Evolutionary conservation across 2,113 vertebrate genomes (phyloP).

Genomic region (Procavia capensis): DNA sequence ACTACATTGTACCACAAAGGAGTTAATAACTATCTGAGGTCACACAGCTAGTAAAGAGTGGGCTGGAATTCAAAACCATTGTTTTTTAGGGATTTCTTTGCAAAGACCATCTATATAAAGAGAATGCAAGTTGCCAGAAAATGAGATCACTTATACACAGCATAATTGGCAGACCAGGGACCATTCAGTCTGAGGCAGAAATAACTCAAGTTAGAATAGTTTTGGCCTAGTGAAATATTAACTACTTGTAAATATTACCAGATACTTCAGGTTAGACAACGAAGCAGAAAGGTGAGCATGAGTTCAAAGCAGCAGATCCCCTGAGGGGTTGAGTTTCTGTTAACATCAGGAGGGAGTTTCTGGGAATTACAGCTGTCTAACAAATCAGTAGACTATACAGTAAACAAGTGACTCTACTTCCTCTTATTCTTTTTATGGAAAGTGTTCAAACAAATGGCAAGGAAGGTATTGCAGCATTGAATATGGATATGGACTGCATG

Average conservation of each 20-base stretch:
- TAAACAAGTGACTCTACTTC: neutral
- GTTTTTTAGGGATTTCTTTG: neutral
- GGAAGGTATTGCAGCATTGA: neutral
- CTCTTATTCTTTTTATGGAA: neutral
- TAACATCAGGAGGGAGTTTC: neutral
- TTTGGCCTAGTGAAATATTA: neutral
- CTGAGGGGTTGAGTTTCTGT: neutral
- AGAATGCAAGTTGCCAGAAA: neutral
- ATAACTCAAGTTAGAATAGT: neutral
- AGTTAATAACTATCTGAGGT: neutral
- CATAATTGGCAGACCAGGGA: neutral
- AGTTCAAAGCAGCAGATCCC: neutral
- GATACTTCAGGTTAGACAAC: neutral
- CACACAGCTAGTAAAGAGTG: neutral
- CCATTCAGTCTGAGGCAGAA: neutral
- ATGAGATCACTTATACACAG: neutral
- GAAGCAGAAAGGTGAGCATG: neutral
- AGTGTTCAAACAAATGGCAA: neutral
- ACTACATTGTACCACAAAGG: neutral
- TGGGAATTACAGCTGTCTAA: neutral
- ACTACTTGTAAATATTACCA: neutral
- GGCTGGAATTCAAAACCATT: neutral
- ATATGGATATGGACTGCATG: rapidly evolving
- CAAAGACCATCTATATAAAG: neutral
- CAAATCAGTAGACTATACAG: neutral